Evolutionary conservation across 2,797 vertebrate species (phyloP).

Genomic region (Psittacula derbiana): DNA sequence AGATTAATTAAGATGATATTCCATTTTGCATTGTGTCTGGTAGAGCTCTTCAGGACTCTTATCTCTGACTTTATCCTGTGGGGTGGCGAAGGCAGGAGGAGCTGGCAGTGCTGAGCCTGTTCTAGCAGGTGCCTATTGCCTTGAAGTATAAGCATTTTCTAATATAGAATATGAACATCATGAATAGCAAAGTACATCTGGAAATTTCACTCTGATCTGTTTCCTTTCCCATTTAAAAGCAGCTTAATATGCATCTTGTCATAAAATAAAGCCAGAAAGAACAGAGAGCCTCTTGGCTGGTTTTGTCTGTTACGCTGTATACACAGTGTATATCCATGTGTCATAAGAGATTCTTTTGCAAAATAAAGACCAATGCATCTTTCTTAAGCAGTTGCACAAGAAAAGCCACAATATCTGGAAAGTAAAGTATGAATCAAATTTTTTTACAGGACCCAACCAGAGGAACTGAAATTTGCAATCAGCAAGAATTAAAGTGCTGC

Average conservation of each 20-base stretch:
- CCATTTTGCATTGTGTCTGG: background rate
- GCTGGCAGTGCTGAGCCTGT: background rate
- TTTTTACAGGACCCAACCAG: constrained; percentile 17
- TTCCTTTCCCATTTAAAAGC: background rate
- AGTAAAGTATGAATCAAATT: constrained; percentile 65
- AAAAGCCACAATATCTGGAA: constrained; percentile 53
- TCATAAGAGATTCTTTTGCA: constrained; percentile 20
- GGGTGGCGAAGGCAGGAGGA: background rate
- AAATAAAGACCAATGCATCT: background rate
- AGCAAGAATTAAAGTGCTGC: constrained; percentile 44
- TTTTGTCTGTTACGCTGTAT: background rate
- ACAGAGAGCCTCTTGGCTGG: background rate
- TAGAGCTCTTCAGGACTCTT: background rate
- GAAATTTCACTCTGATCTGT: background rate
- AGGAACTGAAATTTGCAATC: constrained; percentile 69
- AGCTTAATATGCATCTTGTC: background rate
- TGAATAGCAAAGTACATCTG: background rate
- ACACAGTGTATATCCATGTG: background rate
- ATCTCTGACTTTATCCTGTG: background rate
- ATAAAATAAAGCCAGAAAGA: background rate
- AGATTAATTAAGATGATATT: background rate
- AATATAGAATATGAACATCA: background rate
- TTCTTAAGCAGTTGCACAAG: constrained; percentile 52
- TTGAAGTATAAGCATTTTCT: background rate
- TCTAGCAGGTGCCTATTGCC: background rate